Evolutionary conservation across 2,888 invertebrate genomes (phyloP), one percentile per base, ranked within the genome.

Genomic region (Drosophila affinis): DNA sequence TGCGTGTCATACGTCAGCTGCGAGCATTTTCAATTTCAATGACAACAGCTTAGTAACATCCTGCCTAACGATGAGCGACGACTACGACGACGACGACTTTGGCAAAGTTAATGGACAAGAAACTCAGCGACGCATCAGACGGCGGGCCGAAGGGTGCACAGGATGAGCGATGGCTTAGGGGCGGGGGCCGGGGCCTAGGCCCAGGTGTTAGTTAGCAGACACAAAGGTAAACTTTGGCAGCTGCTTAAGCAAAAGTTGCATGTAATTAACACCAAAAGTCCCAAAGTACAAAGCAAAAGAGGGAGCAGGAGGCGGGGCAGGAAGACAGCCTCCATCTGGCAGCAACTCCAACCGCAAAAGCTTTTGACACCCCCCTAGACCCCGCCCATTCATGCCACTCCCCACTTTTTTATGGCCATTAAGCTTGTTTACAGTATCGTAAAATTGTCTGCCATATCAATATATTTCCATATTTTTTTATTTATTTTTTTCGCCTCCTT

Each of bases 351-450:
- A 3, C 21, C 27, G 21, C 55, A 57, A 39, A 55, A 49, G 69
- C 51, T 63, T 74, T 51, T 21, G 21, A n/a, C 21, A 51, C 44
- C 24, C n/a, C 64, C 21, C 62, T 49, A 14, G n/a, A n/a, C n/a
- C n/a, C n/a, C n/a, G n/a, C n/a, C n/a, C n/a, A n/a, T n/a, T n/a
- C n/a, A n/a, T n/a, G 9, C n/a, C 21, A 54, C 34, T 64, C 9
- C 7, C 62, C 64, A 78, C 76, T 58, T 79, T 79, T 76, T 88
- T 75, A 79, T 78, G 81, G 75, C 71, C 74, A 77, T 87, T 79
- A 81, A 80, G 78, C 87, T 78, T 89, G 89, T 87, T 87, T 84
- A 86, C 88, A 78, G 77, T 73, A 82, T 87, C 87, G 80, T 87
- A 77, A 89, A 87, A 88, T 86, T 88, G 74, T 72, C 69, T 68